These are phyloP conservation scores for Tenrec ecaudatus DNA, from an alignment of 2,113 vertebrate species.

Conservation along the genomic window DNA sequence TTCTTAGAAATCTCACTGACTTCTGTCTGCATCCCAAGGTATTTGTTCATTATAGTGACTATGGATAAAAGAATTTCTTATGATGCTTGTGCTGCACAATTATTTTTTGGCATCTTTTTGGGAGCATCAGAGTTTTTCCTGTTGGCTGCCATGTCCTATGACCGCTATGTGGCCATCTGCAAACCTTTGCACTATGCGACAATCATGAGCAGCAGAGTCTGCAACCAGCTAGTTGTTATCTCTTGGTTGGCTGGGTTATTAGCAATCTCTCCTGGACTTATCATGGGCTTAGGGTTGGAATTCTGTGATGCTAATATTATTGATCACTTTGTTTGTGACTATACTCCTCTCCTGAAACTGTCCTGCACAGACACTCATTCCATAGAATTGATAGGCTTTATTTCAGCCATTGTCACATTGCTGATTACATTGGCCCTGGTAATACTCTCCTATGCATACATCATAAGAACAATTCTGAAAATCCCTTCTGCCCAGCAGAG, in stretches of 20 bases:
- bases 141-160: not conserved
- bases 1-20: not conserved
- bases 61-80: not conserved
- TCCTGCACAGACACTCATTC: not conserved
- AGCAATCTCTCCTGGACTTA: not conserved
- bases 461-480: not conserved
- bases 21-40: not conserved
- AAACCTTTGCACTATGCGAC: not conserved
- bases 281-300: not conserved
- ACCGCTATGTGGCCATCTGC: not conserved
- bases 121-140: not conserved
- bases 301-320: not conserved
- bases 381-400: not conserved
- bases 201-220: not conserved
- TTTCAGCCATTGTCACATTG: not conserved
- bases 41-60: not conserved
- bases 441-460: not conserved
- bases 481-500: not conserved
- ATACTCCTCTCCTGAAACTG: not conserved
- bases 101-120: not conserved
- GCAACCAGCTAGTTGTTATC: not conserved
- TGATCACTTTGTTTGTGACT: not conserved
- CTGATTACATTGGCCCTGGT: not conserved
- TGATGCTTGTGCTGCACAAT: not conserved
- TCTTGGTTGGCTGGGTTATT: not conserved